Base-by-base conservation (phyloP, 2,113 vertebrate genomes). In the Pavo muticus region DNA sequence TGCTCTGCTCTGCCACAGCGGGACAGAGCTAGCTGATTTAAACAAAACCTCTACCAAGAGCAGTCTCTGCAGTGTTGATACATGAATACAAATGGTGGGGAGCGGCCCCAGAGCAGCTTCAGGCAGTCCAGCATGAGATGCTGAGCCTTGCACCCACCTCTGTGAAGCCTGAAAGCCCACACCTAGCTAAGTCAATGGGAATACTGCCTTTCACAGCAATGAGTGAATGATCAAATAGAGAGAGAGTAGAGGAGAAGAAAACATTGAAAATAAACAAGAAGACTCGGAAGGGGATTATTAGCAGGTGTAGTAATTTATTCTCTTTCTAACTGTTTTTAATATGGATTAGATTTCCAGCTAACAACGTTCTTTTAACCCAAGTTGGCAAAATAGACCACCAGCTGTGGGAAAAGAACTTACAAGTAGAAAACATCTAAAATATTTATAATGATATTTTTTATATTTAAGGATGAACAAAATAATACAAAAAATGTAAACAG, bases 361-460 rank as follows among this genome's bases (percentile, higher is more conserved):
- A 67, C 39, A 10, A 48, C 0, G 1, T 73, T 85, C 19, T 14
- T 86, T 87, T 77, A 95, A 94, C 29, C 67, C 64, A 80, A 90
- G 90, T 0, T 56, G 84, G 89, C 78, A 90, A 88, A 96, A 83
- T 0, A 83, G 74, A 91, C 35, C 64, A 90, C 87, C 82, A 85
- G 82, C 93, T 94, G 91, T 37, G 71, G 74, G 67, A 89, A 90
- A 74, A 60, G 32, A 87, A 67, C 39, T 73, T 76, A 83, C 3
- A 92, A 71, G 23, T 2, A 77, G 27, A 87, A 94, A 94, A 88
- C 40, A 92, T 12, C 25, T 92, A 23, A 79, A 95, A 82, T 93
- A 91, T 73, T 95, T 85, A 73, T 57, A 84, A 90, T 65, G 3
- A 16, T 60, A 29, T 50, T 90, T 84, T 44, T 88, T 80, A 8